Base-by-base conservation (phyloP, 37 sponge, comb jelly and placozoan species). In the Geodia barretti region DNA sequence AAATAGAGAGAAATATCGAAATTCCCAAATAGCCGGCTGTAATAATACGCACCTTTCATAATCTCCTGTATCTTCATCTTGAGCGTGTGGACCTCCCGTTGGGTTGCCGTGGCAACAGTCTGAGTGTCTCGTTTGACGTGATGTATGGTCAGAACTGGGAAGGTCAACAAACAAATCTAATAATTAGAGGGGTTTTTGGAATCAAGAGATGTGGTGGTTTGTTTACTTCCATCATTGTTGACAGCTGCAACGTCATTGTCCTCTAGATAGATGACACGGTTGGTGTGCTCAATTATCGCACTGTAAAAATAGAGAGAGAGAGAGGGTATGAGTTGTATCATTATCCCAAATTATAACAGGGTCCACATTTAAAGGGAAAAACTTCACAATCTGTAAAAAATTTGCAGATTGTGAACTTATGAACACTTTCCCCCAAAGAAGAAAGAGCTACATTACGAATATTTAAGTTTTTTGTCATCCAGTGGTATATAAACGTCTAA, bases 281-380 rank as follows among this genome's bases (percentile, higher is more conserved):
- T 92, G 24, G 99, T 99, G 78, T 99, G 94, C 60, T 99, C 99
- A 62, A 99, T 99, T 71, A 99, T 68, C 37, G 99, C 99, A 95
- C 97, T 96, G 75, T 7, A 71, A 14, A 66, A 19, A 39, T 61
- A 23, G 24, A 39, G 73, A 17, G 30, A 59, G 59, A 47, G 7
- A 47, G 14, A 47, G 7, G 54, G 54, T 7, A 47, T 7, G 54
- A 14, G 14, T 47, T 17, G 54, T 47, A 47, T 17, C 14, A 47
- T 47, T 47, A 17, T 14, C 7, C 54, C 14, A 47, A 47, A 47
- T 47, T 47, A 47, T 7, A 47, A 47, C 14, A 14, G 54, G 54
- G 14, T 47, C 7, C 7, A 47, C 14, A n/a, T n/a, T n/a, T n/a
- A n/a, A n/a, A n/a, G n/a, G 9, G 39, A 1, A 25, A 25, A 87